Evolutionary conservation across 2,797 vertebrate species (phyloP).

Genomic region (Iguana delicatissima): DNA sequence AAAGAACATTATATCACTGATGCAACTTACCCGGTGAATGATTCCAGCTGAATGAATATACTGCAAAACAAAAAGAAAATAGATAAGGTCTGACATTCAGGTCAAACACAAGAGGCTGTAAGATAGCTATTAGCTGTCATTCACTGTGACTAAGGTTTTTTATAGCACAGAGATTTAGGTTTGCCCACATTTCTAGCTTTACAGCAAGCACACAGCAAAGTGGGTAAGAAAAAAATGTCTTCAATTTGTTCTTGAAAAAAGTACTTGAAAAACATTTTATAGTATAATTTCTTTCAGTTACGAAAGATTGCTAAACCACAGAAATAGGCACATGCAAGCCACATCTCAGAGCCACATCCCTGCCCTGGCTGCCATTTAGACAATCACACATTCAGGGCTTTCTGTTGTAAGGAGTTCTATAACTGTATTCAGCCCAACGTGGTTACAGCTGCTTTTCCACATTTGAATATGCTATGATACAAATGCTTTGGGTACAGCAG

Average conservation of each 20-base stretch:
- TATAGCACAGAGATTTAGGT: not conserved
- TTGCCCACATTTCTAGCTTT: constrained; percentile 8
- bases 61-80: constrained; percentile 78
- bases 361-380: too few species aligned
- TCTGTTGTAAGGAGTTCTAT: too few species aligned
- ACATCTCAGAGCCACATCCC: too few species aligned
- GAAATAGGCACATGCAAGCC: too few species aligned
- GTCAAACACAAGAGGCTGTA: not conserved
- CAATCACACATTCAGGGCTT: too few species aligned
- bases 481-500: too few species aligned
- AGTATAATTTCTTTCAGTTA: not conserved
- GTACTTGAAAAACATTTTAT: not conserved
- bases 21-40: constrained; percentile 94
- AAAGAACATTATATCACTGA: not conserved
- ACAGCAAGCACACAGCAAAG: not conserved
- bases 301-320: not conserved
- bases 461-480: too few species aligned
- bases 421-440: too few species aligned
- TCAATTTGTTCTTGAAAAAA: not conserved
- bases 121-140: constrained; percentile 12
- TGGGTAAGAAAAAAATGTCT: constrained; percentile 41
- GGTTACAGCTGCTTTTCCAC: too few species aligned
- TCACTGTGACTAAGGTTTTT: not conserved
- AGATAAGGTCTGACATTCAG: constrained; percentile 33
- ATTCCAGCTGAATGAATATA: constrained; percentile 99